A percentile compares a stretch with the other conserved stretches of the same genome.
Conservation (phyloP, 2,797 vertebrate species). For the Melanotaenia parkinsoni region DNA sequence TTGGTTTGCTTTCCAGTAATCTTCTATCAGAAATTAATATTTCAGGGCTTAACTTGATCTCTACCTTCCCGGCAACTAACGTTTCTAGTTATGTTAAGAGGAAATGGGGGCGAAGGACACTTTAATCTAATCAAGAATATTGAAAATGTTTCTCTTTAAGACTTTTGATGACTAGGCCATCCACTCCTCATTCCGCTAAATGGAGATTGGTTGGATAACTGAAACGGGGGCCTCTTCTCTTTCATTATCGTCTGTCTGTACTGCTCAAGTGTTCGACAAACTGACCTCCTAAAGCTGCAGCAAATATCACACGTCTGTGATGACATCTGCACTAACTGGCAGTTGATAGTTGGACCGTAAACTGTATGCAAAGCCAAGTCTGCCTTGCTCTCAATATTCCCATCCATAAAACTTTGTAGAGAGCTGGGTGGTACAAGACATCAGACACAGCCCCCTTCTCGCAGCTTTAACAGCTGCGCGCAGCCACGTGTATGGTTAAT, state of each 20-base stretch:
- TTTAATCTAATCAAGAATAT: too few species aligned
- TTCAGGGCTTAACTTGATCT: too few species aligned
- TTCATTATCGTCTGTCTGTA: not conserved
- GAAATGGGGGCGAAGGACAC: too few species aligned
- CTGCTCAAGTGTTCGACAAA: not conserved
- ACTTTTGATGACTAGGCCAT: too few species aligned
- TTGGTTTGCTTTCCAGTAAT: too few species aligned
- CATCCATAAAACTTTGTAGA: slow-evolving; percentile 13
- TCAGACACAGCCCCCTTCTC: slow-evolving; percentile 26
- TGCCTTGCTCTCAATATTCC: not conserved
- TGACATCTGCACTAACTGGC: not conserved
- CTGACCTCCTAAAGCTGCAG: not conserved
- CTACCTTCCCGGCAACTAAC: too few species aligned
- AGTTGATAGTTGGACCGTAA: not conserved
- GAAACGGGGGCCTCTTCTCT: not conserved
- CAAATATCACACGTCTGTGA: not conserved
- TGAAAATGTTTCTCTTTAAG: too few species aligned
- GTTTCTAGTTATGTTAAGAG: too few species aligned
- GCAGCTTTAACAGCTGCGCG: slow-evolving; percentile 7
- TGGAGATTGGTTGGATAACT: too few species aligned
- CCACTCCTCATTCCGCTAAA: too few species aligned
- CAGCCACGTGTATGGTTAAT: not conserved
- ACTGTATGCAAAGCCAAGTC: not conserved
- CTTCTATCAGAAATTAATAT: too few species aligned
- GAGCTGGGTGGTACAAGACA: slow-evolving; percentile 3